A percentile compares a stretch with the other conserved stretches of the same genome.
Conservation (phyloP, 2,888 invertebrate species). For the Criorhina ranunculi region DNA sequence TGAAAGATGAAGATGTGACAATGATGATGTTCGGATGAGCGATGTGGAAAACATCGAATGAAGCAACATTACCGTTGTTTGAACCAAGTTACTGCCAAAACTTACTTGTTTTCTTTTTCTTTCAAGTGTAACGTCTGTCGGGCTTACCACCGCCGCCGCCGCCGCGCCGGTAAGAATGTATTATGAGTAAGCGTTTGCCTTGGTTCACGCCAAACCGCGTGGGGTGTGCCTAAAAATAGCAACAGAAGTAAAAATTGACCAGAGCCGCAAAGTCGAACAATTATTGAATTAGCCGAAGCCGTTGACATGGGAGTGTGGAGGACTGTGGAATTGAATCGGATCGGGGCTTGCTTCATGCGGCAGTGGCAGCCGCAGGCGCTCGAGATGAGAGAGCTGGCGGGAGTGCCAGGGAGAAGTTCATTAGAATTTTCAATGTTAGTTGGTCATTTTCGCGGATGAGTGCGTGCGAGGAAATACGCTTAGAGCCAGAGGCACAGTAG, state of each 20-base stretch:
- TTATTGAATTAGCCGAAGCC: constrained; percentile 35
- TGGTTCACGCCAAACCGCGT: background rate
- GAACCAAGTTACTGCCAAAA: constrained; percentile 1
- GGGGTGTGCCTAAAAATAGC: constrained; percentile 21
- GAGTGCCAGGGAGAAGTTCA: constrained; percentile 8
- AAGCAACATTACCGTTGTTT: constrained; percentile 13
- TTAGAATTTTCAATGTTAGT: constrained; percentile 51
- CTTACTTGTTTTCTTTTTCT: constrained; percentile 8
- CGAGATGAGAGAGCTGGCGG: background rate
- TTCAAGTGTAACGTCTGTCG: constrained; percentile 1
- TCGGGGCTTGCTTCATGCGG: constrained; percentile 1
- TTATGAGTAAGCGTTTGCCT: background rate
- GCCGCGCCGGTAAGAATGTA: constrained; percentile 12
- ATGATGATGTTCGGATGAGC: constrained; percentile 14
- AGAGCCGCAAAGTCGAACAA: background rate
- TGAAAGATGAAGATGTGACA: constrained; percentile 8
- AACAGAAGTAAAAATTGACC: background rate
- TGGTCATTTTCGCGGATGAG: constrained; percentile 46
- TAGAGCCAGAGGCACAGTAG: constrained; percentile 6
- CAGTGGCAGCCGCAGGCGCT: constrained; percentile 5
- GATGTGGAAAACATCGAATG: background rate
- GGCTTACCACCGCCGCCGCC: background rate
- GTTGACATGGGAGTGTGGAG: constrained; percentile 44
- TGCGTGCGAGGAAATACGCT: constrained; percentile 46
- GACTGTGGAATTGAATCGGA: constrained; percentile 28